Evolutionary conservation across 2,888 invertebrate species (phyloP), one percentile per base, ranked within the genome.

Genomic region (Eupithecia insigniata): DNA sequence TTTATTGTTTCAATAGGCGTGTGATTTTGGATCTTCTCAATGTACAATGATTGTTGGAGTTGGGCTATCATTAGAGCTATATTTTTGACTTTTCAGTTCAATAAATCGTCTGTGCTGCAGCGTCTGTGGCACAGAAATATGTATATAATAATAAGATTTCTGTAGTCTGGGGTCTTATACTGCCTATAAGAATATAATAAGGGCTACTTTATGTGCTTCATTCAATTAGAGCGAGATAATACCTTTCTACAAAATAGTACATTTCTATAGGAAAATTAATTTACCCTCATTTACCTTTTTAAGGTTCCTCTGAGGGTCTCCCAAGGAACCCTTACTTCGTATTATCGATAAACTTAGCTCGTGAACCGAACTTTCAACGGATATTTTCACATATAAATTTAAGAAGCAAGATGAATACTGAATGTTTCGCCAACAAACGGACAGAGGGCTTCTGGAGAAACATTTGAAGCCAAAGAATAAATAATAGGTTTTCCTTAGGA

Each of bases 401-500:
- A 64, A 62, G 62, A 62, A 69, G 34, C 43, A 43, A 22, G 62
- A 71, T 43, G 61, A 71, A 70, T 70, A 71, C 62, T 62, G 55
- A 69, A 71, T 68, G 46, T 71, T 69, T 46, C 51, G 58, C 55
- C 60, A 71, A 74, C 67, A 74, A 69, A 74, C 69, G 67, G 58
- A 74, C 67, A 64, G 60, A 69, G 51, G 28, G 55, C 70, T 69
- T 70, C 69, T 34, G 60, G 58, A 69, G 51, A 58, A 74, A 71
- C 67, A 75, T 74, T 73, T 69, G 67, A 58, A 73, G 74, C 73
- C 67, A 66, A 74, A 66, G 66, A 74, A 74, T 69, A 68, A 70
- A 70, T 67, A 73, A 73, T 73, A 65, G 66, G 75, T 72, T 75
- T 58, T 70, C 68, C 65, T 72, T 69, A 51, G 74, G 82, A 80